phyloP scores from a whole-genome alignment of 2,113 vertebrate genomes.

The Cyanocitta stelleri region DNA sequence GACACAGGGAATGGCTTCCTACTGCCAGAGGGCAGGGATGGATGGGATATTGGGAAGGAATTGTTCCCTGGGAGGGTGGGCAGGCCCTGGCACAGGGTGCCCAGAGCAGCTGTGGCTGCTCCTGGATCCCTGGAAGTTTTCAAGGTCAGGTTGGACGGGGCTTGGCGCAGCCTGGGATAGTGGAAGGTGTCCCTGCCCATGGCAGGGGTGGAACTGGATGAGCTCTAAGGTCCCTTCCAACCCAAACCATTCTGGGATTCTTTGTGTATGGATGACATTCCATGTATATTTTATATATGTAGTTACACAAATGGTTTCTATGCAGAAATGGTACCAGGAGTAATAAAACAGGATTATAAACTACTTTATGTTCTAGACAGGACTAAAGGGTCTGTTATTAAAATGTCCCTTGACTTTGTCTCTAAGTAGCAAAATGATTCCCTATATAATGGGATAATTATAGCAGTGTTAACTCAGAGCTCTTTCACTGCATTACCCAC shows the following conservation, averaged over 20 bases:
- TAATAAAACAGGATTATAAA: background rate
- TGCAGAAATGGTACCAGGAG: background rate
- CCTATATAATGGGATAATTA: background rate
- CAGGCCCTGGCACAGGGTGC: background rate
- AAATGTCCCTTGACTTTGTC: background rate
- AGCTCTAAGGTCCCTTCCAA: background rate
- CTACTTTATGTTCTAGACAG: background rate
- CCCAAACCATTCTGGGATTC: background rate
- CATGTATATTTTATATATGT: rapidly evolving
- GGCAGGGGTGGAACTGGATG: background rate
- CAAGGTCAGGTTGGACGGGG: background rate
- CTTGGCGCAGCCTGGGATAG: rapidly evolving
- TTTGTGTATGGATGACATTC: rapidly evolving
- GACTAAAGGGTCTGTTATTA: background rate
- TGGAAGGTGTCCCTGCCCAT: background rate
- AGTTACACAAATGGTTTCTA: background rate
- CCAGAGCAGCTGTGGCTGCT: background rate
- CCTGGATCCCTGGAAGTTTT: background rate
- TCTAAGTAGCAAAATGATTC: background rate
- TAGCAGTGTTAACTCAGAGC: background rate
- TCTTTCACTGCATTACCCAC: background rate
- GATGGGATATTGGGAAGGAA: background rate
- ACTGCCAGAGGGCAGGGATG: rapidly evolving
- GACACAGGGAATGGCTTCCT: background rate
- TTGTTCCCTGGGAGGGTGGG: rapidly evolving